A percentile compares a stretch with the other conserved stretches of the same genome.
Evolutionary conservation across 2,797 vertebrate genomes (phyloP).

Genomic region (Eleutherodactylus coqui): DNA sequence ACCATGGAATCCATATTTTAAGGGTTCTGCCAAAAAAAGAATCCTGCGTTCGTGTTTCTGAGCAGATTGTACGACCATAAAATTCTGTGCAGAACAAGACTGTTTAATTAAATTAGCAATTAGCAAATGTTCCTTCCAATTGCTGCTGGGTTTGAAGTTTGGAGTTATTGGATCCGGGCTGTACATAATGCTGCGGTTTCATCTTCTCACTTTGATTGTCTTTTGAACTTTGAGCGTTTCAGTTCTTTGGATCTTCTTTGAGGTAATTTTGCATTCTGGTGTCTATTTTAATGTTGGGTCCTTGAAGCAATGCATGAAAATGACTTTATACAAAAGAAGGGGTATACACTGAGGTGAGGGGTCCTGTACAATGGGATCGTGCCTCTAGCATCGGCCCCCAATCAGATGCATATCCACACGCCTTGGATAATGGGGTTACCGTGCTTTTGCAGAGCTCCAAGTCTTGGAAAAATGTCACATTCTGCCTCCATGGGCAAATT

Average conservation of each 20-base stretch:
- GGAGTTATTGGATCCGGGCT: neutral
- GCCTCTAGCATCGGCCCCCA: no score
- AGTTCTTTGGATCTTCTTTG: neutral
- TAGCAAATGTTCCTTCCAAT: conserved; percentile 22
- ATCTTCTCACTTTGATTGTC: neutral
- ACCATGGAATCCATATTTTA: conserved; percentile 41
- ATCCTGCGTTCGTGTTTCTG: conserved; percentile 63
- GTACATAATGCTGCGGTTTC: neutral
- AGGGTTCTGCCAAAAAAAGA: conserved; percentile 61
- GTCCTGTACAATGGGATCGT: no score
- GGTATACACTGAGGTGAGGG: neutral
- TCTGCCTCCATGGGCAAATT: neutral
- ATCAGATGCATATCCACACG: no score
- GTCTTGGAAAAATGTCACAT: no score
- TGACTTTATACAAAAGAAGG: neutral
- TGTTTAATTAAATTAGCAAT: conserved; percentile 43
- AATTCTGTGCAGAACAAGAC: conserved; percentile 48
- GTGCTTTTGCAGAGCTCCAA: no score
- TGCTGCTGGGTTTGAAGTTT: neutral
- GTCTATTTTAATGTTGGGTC: neutral
- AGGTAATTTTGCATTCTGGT: neutral
- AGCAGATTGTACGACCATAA: conserved; percentile 66
- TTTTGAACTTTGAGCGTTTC: neutral
- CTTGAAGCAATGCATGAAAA: neutral
- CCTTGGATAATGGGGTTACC: no score